Evolutionary conservation across 1,140 invertebrate species (phyloP).

Genomic region (Monomorium pharaonis): DNA sequence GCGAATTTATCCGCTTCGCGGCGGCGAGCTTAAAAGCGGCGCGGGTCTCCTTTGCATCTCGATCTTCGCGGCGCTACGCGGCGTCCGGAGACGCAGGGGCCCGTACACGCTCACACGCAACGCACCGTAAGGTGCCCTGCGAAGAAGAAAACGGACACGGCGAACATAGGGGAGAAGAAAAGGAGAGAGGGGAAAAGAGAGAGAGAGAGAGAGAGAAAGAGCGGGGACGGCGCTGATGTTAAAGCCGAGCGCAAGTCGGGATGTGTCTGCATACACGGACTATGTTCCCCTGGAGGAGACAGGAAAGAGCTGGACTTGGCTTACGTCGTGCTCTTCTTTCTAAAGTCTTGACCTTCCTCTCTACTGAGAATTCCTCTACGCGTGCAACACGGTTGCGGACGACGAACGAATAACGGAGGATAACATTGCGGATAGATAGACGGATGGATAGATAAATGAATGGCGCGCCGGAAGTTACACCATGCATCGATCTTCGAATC

Average conservation of each 20-base stretch:
- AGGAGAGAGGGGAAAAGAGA: not conserved
- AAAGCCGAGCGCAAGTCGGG: slow-evolving; percentile 55
- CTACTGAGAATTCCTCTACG: slow-evolving; percentile 42
- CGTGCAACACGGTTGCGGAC: slow-evolving; percentile 52
- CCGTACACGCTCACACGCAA: slow-evolving; percentile 57
- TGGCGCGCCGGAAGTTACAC: slow-evolving; percentile 12
- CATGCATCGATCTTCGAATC: slow-evolving; percentile 1
- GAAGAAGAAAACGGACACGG: slow-evolving; percentile 22
- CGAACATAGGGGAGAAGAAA: not conserved
- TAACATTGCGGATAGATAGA: not conserved
- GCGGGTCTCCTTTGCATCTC: slow-evolving; percentile 83
- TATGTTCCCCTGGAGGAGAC: slow-evolving; percentile 37
- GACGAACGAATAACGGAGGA: slow-evolving; percentile 67
- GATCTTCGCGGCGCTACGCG: slow-evolving; percentile 72
- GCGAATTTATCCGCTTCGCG: slow-evolving; percentile 83
- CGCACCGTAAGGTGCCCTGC: slow-evolving; percentile 41
- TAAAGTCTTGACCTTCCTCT: slow-evolving; percentile 55
- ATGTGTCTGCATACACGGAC: slow-evolving; percentile 37
- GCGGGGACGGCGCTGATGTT: slow-evolving; percentile 66
- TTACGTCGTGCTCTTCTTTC: slow-evolving; percentile 35
- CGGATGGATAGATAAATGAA: not conserved
- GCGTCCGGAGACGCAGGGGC: slow-evolving; percentile 48
- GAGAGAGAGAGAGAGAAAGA: not conserved
- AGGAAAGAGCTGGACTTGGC: slow-evolving; percentile 53
- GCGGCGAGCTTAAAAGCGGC: slow-evolving; percentile 82